Conservation (phyloP, 2,113 vertebrate genomes). For the Mormoops blainvillei region DNA sequence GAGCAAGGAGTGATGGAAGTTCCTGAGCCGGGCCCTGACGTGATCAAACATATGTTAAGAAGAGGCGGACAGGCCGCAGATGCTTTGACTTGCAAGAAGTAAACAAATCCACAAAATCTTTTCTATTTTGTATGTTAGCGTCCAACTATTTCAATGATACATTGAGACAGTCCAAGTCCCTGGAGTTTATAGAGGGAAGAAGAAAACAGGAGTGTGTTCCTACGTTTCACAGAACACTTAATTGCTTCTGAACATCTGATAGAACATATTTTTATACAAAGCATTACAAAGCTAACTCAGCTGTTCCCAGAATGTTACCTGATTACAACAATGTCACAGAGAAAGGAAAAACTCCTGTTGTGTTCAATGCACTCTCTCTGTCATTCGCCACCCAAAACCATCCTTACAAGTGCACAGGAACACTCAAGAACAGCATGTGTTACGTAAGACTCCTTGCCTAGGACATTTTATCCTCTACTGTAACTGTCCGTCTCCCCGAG, state of each 20-base stretch:
- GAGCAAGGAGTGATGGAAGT: not conserved
- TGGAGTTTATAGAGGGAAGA: not conserved
- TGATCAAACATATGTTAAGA: not conserved
- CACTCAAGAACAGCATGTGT: not conserved
- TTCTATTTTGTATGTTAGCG: not conserved
- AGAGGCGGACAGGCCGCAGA: not conserved
- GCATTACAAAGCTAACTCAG: not conserved
- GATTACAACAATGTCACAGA: not conserved
- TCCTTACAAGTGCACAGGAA: not conserved
- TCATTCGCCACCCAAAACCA: not conserved
- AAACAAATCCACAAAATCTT: not conserved
- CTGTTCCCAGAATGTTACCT: not conserved
- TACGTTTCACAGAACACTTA: not conserved
- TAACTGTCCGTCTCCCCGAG: not conserved
- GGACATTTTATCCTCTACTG: not conserved
- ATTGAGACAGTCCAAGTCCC: not conserved
- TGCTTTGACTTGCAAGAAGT: not conserved
- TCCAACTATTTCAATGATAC: not conserved
- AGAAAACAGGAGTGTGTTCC: not conserved
- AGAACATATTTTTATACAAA: not conserved
- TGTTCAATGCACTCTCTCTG: not conserved
- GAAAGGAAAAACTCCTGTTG: not conserved
- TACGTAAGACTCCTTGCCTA: too few species aligned
- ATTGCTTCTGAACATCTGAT: not conserved
- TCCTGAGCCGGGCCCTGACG: not conserved